Base-by-base conservation (phyloP, 2,888 invertebrate species). In the Rotaria magnacalcarata region DNA sequence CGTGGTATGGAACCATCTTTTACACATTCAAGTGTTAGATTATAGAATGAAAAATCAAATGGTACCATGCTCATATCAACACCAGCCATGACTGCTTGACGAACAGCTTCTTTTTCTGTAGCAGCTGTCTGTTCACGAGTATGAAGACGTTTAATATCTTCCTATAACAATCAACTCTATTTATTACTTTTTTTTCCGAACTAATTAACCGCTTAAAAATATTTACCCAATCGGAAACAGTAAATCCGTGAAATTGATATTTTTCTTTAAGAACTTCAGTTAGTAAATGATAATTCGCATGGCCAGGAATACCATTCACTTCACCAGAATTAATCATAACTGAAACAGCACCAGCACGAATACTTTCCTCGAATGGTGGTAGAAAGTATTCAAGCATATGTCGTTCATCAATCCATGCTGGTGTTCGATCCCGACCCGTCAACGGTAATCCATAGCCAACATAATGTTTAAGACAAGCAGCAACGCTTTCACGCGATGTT, bases 241-340 rank as follows among this genome's bases (percentile, higher is more conserved):
- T 80, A 54, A 85, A 85, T 24, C 85, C 85, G 24, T 75, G 41
- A 56, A 85, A 85, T 75, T 80, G 52, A 34, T 75, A 56, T 52
- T 54, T 54, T 34, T 80, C 85, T 50, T 80, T 75, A 21, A 85
- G 60, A 75, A 85, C 56, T 80, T 85, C 85, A 24, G 85, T 85
- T 6, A 85, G 14, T 54, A 75, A 56, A 54, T 85, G 56, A 80
- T 85, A 80, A 52, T 85, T 85, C 4, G 85, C 85, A 80, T 85
- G 85, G 24, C 85, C 80, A 14, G 85, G 85, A 41, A 85, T 85
- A 11, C 85, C 85, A 85, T 85, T 85, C 1, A 85, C 85, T 80
- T 85, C 85, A 14, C 75, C 85, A 19, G 85, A 80, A 85, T 85
- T 85, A n/a, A 85, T 54, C 85, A 85, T 85, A 21, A 85, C 85